phyloP scores from a whole-genome alignment of 2,113 vertebrate species.

The Colinus virginianus region DNA sequence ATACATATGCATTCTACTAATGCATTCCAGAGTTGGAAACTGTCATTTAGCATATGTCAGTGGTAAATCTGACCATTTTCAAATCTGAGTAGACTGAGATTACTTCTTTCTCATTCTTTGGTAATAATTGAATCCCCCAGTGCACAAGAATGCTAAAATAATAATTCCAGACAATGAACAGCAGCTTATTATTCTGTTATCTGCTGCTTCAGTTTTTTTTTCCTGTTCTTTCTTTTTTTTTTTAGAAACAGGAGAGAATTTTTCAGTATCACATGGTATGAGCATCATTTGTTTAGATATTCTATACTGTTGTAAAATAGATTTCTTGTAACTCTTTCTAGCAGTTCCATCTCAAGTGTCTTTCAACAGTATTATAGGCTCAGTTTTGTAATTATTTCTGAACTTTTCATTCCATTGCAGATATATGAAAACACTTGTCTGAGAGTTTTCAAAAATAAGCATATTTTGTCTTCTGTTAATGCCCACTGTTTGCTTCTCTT shows the following conservation, averaged over 20 bases:
- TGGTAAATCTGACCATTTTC: not conserved
- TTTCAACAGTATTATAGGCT: not conserved
- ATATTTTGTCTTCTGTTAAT: not conserved
- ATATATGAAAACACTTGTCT: not conserved
- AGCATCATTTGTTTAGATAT: not conserved
- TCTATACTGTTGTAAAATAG: not conserved
- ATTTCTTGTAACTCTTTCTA: not conserved
- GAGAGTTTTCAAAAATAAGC: not conserved
- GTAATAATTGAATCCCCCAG: not conserved
- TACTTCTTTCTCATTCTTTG: not conserved
- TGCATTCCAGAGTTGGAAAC: not conserved
- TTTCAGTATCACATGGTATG: not conserved
- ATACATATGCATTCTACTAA: not conserved
- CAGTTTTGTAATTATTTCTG: not conserved
- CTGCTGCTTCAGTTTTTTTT: not conserved
- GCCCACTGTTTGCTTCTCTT: accelerated
- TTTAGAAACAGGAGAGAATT: not conserved
- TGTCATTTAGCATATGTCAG: not conserved
- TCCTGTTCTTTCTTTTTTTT: not conserved
- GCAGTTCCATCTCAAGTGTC: not conserved
- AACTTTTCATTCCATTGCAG: not conserved
- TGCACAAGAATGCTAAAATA: not conserved
- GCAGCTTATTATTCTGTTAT: not conserved
- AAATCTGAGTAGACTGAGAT: not conserved
- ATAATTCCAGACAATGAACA: not conserved